phyloP scores from a whole-genome alignment of 2,797 vertebrate species.

The Podargus strigoides region DNA sequence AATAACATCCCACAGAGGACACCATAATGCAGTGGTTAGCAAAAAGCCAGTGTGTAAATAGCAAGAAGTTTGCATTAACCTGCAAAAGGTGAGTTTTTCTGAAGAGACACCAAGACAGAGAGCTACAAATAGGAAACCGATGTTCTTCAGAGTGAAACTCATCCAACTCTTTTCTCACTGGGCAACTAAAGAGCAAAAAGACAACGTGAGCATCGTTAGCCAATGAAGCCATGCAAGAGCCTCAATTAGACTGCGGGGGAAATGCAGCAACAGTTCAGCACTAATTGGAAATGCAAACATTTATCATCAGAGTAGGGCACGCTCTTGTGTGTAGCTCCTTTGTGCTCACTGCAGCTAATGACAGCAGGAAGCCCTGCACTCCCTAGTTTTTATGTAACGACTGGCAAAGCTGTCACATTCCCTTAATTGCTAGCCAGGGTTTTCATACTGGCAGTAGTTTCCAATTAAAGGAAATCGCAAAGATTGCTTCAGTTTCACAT shows the following conservation, averaged over 20 bases:
- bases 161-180: neutral
- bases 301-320: neutral
- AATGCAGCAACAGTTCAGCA: neutral
- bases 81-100: neutral
- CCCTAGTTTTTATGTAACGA: slow-evolving; percentile 14
- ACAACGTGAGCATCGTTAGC: neutral
- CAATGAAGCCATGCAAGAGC: neutral
- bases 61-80: neutral
- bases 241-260: neutral
- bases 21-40: neutral
- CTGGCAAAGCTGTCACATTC: slow-evolving; percentile 30
- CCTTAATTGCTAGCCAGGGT: neutral
- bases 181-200: neutral
- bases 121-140: neutral
- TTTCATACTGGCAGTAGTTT: neutral
- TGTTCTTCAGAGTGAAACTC: neutral
- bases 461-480: slow-evolving; percentile 1
- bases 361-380: slow-evolving; percentile 10
- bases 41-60: neutral
- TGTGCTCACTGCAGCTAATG: slow-evolving; percentile 16
- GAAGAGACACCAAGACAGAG: neutral
- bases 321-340: neutral
- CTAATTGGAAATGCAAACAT: slow-evolving; percentile 59
- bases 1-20: neutral
- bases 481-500: neutral